Base-by-base conservation (phyloP, 2,888 invertebrate species). In the Alcis repandata region DNA sequence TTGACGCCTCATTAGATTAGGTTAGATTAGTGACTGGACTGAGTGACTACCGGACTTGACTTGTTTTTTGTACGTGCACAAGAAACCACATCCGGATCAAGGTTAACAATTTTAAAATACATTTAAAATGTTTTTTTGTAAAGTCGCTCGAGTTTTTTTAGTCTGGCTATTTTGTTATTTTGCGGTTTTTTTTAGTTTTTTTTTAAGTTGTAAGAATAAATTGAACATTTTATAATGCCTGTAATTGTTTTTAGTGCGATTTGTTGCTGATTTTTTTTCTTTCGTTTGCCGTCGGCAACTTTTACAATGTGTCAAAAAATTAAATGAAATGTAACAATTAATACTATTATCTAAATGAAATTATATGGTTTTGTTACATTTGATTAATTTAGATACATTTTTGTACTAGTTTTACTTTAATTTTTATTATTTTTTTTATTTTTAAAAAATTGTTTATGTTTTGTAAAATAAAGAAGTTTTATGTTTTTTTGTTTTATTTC, bases 1-100 rank as follows among this genome's bases (percentile, higher is more conserved):
- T 79, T 81, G 85, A 87, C 87, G 85, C 83, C 82, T 80, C 76
- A 83, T 72, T 75, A 75, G 77, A 40, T 72, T 67, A 79, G 80
- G 72, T 82, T 80, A 80, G 76, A 73, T 80, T 76, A 75, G 74
- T 79, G 76, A 79, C 74, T 78, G 73, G 80, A 78, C 78, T 71
- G 57, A 59, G 86, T 87, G 87, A 74, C 80, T 77, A 67, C 72
- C 72, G 78, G 80, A 83, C 84, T 75, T 70, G 76, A 76, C 62
- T 72, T 80, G 79, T 75, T 79, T 80, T 81, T 49, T 32, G 88
- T 89, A 89, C 77, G 69, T 68, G 69, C 70, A 71, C 76, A 74
- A 78, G 76, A 78, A 71, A 77, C 65, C 77, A 17, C 48, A 72
- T 66, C 75, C 71, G 83, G 84, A 88, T 80, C 77, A 91, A 91